Evolutionary conservation across 2,888 invertebrate species (phyloP), one percentile per base, ranked within the genome.

Genomic region (Macroteleia sp.): DNA sequence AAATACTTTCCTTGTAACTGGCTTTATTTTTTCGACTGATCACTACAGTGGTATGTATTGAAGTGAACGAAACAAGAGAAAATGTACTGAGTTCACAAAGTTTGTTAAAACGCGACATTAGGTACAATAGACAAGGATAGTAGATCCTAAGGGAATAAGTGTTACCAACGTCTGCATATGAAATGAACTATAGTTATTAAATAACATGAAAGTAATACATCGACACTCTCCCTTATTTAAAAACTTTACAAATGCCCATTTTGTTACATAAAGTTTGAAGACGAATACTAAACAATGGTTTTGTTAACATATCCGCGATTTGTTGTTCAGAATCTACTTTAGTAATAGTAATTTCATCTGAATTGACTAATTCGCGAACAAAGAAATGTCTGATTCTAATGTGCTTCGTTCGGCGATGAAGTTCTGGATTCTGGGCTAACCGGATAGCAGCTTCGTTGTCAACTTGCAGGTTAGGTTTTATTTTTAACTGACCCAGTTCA

Each of bases 381-480:
- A 84, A 84, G 46, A 87, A 87, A 69, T 87, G 82, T 59, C 84
- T 79, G 2, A 83, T 82, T 1, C 66, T 20, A 67, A 87, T 85
- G 56, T 88, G 87, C 56, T 87, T 88, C 0, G 85, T 84, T 75
- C 86, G 71, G 6, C 75, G 79, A 67, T 88, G 87, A 77, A 85
- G 85, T 62, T 87, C 82, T 16, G 85, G 85, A 81, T 88, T 88
- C 22, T 87, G 82, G 8, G 86, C 82, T n/a, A n/a, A n/a, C n/a
- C n/a, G n/a, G n/a, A n/a, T n/a, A n/a, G n/a, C n/a, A n/a, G n/a
- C n/a, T n/a, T n/a, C n/a, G n/a, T n/a, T n/a, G n/a, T n/a, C n/a
- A n/a, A n/a, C n/a, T n/a, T n/a, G n/a, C n/a, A n/a, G n/a, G n/a
- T n/a, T n/a, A n/a, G n/a, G n/a, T n/a, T n/a, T n/a, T n/a, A n/a